Evolutionary conservation across 1,140 invertebrate species (phyloP), one percentile per base, ranked within the genome.

Genomic region (Pseudomyrmex pallidus): DNA sequence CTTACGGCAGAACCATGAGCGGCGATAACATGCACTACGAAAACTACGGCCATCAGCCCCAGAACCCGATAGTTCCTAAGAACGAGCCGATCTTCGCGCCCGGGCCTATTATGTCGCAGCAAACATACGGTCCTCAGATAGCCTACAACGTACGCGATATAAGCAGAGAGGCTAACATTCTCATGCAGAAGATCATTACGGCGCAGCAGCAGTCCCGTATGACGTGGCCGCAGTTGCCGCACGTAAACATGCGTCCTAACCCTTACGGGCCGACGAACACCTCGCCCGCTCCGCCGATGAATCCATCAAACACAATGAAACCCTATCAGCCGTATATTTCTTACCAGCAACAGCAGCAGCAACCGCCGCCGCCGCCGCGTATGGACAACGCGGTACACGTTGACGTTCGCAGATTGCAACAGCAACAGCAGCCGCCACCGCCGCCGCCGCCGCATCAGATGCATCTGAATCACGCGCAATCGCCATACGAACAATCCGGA

Each of bases 181-280:
- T 86, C 12, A 64, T 80, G 12, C 86, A 90, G 25, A 77, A 67
- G 52, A 20, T 66, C 44, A 76, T 77, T 64, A 82, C 85, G 0
- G 78, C 90, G 0, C 91, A 92, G 12, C 92, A 92, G 59, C 92
- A 92, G 8, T 91, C 90, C 80, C 91, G 91, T 44, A 87, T 90
- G 72, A 89, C 92, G 74, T 85, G 90, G 46, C 90, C 92, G 0
- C 90, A 91, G 13, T 93, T 35, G 5, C 35, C 35, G 35, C 35
- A 90, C 13, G 82, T 92, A 5, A 90, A 90, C 5, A 57, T 92
- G 44, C 85, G 88, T 84, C 85, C 89, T 1, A 91, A 85, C 22
- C 52, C 82, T 50, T 83, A 84, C 22, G 84, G 59, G 46, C 78
- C 83, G 57, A 17, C 74, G 1, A 88, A 88, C 25, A 76, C 82